These are phyloP conservation scores for Athetis lepigone DNA, from an alignment of 2,888 invertebrate genomes.

Conservation along the genomic window DNA sequence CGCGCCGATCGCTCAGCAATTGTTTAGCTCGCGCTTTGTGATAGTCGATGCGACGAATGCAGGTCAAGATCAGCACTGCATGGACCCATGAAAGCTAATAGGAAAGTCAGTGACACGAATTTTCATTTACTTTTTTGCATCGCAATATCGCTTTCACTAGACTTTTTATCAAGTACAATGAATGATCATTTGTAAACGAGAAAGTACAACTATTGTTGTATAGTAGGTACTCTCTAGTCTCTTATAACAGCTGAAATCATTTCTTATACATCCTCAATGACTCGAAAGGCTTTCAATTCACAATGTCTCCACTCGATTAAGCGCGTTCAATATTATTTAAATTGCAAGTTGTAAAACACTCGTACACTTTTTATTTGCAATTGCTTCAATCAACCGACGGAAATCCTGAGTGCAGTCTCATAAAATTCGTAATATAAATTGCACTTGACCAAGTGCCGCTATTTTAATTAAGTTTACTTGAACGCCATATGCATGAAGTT, in stretches of 20 bases:
- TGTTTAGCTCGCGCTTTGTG: conserved; percentile 54
- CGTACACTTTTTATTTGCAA: conserved; percentile 51
- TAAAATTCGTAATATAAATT: conserved; percentile 73
- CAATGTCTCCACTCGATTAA: conserved; percentile 72
- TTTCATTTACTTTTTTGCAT: conserved; percentile 88
- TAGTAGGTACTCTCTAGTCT: conserved; percentile 66
- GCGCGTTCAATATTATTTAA: conserved; percentile 68
- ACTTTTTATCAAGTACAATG: conserved; percentile 84
- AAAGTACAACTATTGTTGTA: conserved; percentile 85
- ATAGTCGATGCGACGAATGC: conserved; percentile 68
- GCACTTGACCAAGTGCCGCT: conserved; percentile 72
- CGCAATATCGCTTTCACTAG: conserved; percentile 88
- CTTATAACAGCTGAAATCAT: conserved; percentile 70
- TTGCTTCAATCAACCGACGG: conserved; percentile 70
- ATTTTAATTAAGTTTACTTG: conserved; percentile 78
- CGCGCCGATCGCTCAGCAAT: conserved; percentile 37
- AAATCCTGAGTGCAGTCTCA: conserved; percentile 65
- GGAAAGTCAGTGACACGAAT: conserved; percentile 89
- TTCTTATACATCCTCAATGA: conserved; percentile 78
- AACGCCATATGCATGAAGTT: conserved; percentile 57
- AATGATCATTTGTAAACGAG: conserved; percentile 86
- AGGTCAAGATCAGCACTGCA: conserved; percentile 79
- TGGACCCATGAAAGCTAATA: conserved; percentile 78
- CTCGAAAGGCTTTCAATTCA: conserved; percentile 74
- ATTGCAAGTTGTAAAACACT: conserved; percentile 67